Percentiles rank a stretch among this genome's conserved stretches.
These are phyloP conservation scores for Atrichornis clamosus DNA, from an alignment of 2,113 vertebrate genomes.

Conservation along the genomic window DNA sequence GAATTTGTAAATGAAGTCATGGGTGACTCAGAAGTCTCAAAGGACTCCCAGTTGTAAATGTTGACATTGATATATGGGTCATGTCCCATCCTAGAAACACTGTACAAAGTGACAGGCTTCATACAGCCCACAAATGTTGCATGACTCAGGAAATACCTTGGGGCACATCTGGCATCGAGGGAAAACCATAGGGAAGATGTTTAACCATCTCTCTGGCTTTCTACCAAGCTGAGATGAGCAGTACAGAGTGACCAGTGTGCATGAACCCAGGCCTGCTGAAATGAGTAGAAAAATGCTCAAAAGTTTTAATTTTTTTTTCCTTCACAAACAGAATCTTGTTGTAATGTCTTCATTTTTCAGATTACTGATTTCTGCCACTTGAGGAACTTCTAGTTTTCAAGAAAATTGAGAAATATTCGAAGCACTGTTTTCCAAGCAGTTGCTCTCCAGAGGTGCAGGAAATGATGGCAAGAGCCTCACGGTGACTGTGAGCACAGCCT, in stretches of 20 bases:
- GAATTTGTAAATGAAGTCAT: background rate
- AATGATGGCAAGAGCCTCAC: background rate
- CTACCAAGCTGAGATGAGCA: background rate
- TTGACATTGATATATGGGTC: background rate
- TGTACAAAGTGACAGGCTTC: background rate
- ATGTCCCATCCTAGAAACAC: background rate
- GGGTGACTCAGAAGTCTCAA: background rate
- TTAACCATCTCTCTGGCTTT: conserved; percentile 21
- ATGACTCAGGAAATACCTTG: conserved; percentile 12
- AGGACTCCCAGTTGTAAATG: background rate
- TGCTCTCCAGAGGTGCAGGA: background rate
- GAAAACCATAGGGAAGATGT: background rate
- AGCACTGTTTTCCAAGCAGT: background rate
- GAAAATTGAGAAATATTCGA: background rate
- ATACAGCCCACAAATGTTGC: background rate
- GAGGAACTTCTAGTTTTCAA: background rate
- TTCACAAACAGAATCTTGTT: background rate
- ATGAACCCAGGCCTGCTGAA: background rate
- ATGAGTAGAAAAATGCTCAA: background rate
- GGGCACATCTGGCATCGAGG: background rate
- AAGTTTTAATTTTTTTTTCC: background rate
- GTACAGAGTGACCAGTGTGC: background rate
- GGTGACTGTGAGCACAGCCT: background rate
- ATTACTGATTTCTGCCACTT: background rate
- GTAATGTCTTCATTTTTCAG: background rate